A percentile compares a stretch with the other conserved stretches of the same genome.
Conservation (phyloP, 2,113 vertebrate genomes). For the Chrysemys picta region DNA sequence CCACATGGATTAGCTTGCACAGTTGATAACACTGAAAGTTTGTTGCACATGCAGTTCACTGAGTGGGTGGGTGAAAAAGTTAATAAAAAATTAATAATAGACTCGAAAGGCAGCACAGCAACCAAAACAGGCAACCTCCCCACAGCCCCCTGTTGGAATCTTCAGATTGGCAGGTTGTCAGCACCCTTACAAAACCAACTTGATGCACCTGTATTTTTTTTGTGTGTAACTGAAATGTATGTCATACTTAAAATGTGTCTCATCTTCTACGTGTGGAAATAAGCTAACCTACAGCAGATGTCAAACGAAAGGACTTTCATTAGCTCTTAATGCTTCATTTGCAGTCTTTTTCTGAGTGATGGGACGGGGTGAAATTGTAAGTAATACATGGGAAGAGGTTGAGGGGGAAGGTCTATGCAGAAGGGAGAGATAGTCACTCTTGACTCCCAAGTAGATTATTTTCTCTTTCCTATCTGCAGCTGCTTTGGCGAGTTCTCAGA, state of each 20-base stretch:
- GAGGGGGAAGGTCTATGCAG: neutral
- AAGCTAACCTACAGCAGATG: neutral
- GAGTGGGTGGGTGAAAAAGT: fast-evolving
- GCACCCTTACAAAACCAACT: neutral
- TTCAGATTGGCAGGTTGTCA: neutral
- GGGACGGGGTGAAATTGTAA: neutral
- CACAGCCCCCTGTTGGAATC: fast-evolving
- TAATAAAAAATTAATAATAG: too few species aligned
- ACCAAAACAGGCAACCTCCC: neutral
- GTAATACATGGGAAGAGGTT: neutral
- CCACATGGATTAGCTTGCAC: neutral
- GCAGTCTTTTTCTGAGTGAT: neutral
- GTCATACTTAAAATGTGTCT: neutral
- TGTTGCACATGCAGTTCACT: neutral
- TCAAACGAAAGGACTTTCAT: neutral
- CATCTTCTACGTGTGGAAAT: neutral
- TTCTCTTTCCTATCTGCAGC: neutral
- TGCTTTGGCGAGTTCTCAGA: neutral
- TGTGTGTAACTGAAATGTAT: neutral
- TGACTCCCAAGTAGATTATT: neutral
- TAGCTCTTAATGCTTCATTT: neutral
- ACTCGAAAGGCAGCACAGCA: too few species aligned
- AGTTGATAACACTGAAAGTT: neutral
- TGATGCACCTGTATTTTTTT: neutral
- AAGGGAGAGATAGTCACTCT: neutral